Conservation (phyloP, 2,888 invertebrate genomes). For the Mantis religiosa region DNA sequence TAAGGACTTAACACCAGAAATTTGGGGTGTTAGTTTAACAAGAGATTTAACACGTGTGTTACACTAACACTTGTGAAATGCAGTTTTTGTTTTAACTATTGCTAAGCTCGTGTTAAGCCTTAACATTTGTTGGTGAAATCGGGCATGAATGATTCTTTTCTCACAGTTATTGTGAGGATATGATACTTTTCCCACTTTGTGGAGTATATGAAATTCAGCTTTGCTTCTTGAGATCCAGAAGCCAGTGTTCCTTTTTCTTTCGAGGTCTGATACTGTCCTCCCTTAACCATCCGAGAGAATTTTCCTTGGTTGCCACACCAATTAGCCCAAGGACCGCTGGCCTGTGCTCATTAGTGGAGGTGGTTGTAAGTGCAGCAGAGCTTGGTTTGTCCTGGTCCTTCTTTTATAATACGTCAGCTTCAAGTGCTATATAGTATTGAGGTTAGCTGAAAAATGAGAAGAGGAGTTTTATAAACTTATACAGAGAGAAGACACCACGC, state of each 20-base stretch:
- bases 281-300: neutral
- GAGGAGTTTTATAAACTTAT: neutral
- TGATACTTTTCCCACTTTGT: neutral
- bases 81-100: no score
- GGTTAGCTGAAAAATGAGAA: neutral
- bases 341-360: conserved; percentile 17
- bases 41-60: no score
- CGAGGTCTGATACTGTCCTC: neutral
- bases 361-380: neutral
- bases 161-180: no score
- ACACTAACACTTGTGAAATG: no score
- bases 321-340: conserved; percentile 5
- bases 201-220: neutral
- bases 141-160: no score
- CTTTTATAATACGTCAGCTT: neutral
- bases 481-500: neutral
- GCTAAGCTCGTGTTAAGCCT: no score
- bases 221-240: neutral
- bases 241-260: neutral
- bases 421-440: neutral
- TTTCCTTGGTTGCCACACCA: conserved; percentile 23
- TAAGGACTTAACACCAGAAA: no score
- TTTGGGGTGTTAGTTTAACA: no score
- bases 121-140: no score
- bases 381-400: neutral